These are phyloP conservation scores for Agrochola lychnidis DNA, from an alignment of 2,888 invertebrate species.

Conservation along the genomic window DNA sequence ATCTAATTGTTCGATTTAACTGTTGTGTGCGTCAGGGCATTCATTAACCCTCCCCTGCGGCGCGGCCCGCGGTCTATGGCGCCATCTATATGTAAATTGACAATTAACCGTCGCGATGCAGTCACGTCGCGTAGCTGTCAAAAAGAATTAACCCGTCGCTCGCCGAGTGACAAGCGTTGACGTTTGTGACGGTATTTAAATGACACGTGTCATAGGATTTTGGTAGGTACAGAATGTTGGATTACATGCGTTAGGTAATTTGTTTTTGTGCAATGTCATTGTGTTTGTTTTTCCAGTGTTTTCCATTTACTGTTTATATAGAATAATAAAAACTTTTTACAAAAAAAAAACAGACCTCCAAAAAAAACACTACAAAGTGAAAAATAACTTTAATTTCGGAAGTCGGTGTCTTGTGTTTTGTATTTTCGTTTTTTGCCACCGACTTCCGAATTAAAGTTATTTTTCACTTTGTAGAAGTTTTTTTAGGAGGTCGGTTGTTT, in stretches of 20 bases:
- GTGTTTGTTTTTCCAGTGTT: not conserved
- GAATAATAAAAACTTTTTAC: too few species aligned
- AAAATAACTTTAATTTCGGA: too few species aligned
- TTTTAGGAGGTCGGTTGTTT: too few species aligned
- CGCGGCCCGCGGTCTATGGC: slow-evolving; percentile 33
- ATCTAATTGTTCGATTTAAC: slow-evolving; percentile 50
- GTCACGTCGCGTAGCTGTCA: slow-evolving; percentile 47
- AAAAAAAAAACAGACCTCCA: too few species aligned
- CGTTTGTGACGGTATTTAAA: slow-evolving; percentile 44
- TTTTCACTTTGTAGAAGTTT: too few species aligned
- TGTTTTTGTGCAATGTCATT: slow-evolving; percentile 4
- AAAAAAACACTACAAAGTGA: too few species aligned
- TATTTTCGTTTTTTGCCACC: too few species aligned
- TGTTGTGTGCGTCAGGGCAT: slow-evolving; percentile 38
- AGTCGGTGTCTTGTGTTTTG: too few species aligned
- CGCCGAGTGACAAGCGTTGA: slow-evolving; percentile 42
- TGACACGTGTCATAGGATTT: slow-evolving; percentile 23
- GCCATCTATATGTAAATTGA: slow-evolving; percentile 69
- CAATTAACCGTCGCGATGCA: slow-evolving; percentile 62
- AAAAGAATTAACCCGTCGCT: slow-evolving; percentile 54
- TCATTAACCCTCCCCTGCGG: slow-evolving; percentile 53
- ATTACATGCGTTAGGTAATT: not conserved
- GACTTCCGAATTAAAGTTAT: too few species aligned
- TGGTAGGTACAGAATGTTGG: not conserved
- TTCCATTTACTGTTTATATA: not conserved